A percentile compares a stretch with the other conserved stretches of the same genome.
Conservation (phyloP, 2,797 vertebrate genomes). For the Microctenopoma stevenorrisi region DNA sequence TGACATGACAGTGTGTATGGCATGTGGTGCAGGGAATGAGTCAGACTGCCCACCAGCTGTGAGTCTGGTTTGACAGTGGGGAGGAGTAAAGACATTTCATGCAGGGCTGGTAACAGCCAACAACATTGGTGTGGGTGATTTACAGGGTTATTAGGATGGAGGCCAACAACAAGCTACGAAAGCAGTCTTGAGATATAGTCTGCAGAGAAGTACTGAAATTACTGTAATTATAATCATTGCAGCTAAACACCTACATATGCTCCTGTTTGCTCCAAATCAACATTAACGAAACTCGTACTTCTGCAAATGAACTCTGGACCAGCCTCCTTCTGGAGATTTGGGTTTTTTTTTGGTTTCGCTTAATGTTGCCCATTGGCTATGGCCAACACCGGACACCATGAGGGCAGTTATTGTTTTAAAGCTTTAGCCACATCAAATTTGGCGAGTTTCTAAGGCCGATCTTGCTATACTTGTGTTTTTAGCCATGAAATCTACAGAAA, state of each 20-base stretch:
- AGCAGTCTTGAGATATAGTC: conserved; percentile 12
- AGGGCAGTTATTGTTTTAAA: too few species aligned
- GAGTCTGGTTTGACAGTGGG: conserved; percentile 61
- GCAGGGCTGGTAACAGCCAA: conserved; percentile 46
- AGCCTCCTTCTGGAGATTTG: not conserved
- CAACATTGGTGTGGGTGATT: conserved; percentile 60
- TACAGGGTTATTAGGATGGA: conserved; percentile 48
- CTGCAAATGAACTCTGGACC: not conserved
- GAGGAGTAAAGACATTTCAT: conserved; percentile 69
- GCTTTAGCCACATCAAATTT: too few species aligned
- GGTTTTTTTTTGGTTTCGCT: not conserved
- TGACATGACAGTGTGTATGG: conserved; percentile 52
- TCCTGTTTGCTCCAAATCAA: conserved; percentile 1
- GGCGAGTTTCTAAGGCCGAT: too few species aligned
- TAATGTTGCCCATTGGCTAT: too few species aligned
- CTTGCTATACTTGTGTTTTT: too few species aligned
- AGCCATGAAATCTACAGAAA: too few species aligned
- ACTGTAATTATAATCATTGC: not conserved
- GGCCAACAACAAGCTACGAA: conserved; percentile 37
- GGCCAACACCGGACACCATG: too few species aligned
- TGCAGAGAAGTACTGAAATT: not conserved
- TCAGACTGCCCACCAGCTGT: conserved; percentile 80
- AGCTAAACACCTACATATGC: conserved; percentile 13
- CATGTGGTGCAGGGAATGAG: conserved; percentile 78
- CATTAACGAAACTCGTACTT: conserved; percentile 1